Evolutionary conservation across 2,113 vertebrate species (phyloP).

Genomic region (Terrapene triunguis): DNA sequence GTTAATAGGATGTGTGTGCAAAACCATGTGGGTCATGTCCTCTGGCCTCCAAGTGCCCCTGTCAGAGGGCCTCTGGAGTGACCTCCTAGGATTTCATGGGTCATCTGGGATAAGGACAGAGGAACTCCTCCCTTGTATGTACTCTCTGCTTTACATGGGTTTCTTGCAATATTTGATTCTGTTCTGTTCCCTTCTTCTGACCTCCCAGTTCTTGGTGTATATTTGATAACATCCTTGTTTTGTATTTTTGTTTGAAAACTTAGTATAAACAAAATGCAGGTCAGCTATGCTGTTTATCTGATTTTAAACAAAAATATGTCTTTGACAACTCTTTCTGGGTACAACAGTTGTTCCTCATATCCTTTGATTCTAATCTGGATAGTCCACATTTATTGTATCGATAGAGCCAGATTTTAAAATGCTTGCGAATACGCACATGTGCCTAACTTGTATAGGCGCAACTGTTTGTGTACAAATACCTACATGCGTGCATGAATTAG

Average conservation of each 20-base stretch:
- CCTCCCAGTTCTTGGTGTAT: not conserved
- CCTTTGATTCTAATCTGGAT: not conserved
- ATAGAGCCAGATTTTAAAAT: not conserved
- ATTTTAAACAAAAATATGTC: not conserved
- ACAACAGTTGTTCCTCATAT: not conserved
- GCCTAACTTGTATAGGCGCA: not conserved
- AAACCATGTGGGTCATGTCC: not conserved
- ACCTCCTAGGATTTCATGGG: not conserved
- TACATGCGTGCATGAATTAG: rapidly evolving
- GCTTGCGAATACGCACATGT: rapidly evolving
- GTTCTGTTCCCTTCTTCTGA: not conserved
- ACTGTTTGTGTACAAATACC: not conserved
- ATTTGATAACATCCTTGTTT: not conserved
- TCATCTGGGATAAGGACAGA: not conserved
- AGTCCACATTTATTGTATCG: not conserved
- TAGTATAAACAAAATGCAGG: not conserved
- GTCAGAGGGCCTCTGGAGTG: not conserved
- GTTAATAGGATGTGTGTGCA: not conserved
- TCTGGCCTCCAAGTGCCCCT: not conserved
- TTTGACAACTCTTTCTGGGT: not conserved
- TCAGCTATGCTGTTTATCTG: not conserved
- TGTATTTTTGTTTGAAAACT: not conserved
- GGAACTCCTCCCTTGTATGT: not conserved
- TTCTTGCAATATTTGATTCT: not conserved
- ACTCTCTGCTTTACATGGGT: not conserved